Evolutionary conservation across 2,797 vertebrate species (phyloP).

Genomic region (Brotogeris chrysoptera): DNA sequence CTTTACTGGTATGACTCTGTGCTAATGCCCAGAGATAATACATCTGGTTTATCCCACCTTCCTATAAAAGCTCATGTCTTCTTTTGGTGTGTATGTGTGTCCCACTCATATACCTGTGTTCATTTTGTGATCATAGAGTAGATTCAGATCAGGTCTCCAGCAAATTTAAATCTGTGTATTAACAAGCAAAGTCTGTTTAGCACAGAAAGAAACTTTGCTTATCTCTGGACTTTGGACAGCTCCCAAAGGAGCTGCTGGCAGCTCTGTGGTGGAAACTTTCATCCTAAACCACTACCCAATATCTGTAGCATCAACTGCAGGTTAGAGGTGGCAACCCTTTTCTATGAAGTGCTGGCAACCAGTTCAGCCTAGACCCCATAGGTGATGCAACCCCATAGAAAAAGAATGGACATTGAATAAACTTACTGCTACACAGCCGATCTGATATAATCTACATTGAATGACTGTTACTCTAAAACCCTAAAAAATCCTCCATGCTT

Average conservation of each 20-base stretch:
- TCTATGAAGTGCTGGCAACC: not conserved
- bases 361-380: not conserved
- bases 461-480: not conserved
- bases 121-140: not conserved
- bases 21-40: not conserved
- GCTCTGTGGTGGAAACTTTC: not conserved
- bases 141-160: not conserved
- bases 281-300: not conserved
- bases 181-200: not conserved
- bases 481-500: not conserved
- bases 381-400: not conserved
- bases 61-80: not conserved
- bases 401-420: not conserved
- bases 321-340: no score
- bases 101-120: not conserved
- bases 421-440: not conserved
- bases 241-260: not conserved
- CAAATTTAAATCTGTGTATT: not conserved
- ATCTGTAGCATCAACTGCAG: not conserved
- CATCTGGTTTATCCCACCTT: not conserved
- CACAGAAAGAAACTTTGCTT: not conserved
- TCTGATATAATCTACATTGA: not conserved
- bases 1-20: not conserved
- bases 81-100: not conserved
- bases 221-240: not conserved